phyloP scores from a whole-genome alignment of 2,113 vertebrate species.

The Peucedramus taeniatus region DNA sequence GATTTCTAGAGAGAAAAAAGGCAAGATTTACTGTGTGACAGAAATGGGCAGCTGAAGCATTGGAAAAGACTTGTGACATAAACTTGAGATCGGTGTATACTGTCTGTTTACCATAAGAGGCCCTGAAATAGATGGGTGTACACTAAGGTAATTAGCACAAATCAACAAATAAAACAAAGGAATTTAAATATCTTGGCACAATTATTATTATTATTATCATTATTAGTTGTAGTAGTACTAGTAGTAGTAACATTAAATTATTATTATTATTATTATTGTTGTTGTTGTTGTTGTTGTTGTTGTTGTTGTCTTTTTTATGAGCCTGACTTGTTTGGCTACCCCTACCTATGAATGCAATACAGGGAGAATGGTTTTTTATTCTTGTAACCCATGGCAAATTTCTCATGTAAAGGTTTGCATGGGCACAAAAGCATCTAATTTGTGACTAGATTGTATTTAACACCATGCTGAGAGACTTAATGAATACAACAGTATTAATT shows the following conservation, averaged over 20 bases:
- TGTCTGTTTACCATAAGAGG: neutral
- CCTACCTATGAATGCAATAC: neutral
- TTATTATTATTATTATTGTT: neutral
- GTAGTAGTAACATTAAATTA: neutral
- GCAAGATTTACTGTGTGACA: neutral
- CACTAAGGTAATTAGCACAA: neutral
- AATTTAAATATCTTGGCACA: neutral
- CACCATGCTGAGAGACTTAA: neutral
- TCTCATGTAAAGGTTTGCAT: neutral
- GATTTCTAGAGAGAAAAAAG: neutral
- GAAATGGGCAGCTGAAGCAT: neutral
- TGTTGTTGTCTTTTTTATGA: neutral
- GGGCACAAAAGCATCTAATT: neutral
- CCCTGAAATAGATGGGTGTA: neutral
- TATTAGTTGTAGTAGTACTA: neutral
- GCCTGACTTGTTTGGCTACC: neutral
- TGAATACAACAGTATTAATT: neutral
- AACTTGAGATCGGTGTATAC: neutral
- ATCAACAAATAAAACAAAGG: neutral
- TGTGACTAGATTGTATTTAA: neutral
- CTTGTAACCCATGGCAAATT: neutral
- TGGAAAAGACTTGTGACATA: neutral
- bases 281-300: too few species aligned
- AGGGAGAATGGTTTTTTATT: neutral
- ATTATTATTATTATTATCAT: accelerated